Percentiles rank a stretch among this genome's conserved stretches.
phyloP scores from a whole-genome alignment of 2,888 invertebrate species.

The Acronicta psi region DNA sequence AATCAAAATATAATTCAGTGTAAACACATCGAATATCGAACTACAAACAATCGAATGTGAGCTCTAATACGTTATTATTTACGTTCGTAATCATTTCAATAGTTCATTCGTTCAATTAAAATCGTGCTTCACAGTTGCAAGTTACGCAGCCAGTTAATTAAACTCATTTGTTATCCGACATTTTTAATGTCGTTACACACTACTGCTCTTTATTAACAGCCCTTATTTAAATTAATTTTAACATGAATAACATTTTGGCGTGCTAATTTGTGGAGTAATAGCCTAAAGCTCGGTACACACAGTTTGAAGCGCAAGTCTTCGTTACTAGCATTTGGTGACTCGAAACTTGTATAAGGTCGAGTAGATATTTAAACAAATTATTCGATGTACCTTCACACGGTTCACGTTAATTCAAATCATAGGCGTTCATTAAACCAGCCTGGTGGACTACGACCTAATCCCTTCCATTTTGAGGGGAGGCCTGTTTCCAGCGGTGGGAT shows the following conservation, averaged over 20 bases:
- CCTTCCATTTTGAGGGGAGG: neutral
- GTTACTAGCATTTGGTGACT: neutral
- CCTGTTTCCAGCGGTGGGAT: neutral
- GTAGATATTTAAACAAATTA: neutral
- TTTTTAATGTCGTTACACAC: conserved; percentile 46
- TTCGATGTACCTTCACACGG: no score
- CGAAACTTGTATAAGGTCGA: neutral
- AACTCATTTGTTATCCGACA: conserved; percentile 48
- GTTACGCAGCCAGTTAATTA: conserved; percentile 47
- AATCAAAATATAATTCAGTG: conserved; percentile 12
- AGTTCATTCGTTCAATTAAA: conserved; percentile 52
- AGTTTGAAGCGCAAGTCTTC: neutral
- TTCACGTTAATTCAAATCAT: neutral
- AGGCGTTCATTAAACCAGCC: neutral
- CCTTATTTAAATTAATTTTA: conserved; percentile 35
- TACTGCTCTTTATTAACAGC: conserved; percentile 33
- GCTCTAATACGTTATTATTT: conserved; percentile 40
- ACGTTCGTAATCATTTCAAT: conserved; percentile 29
- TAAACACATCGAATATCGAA: conserved; percentile 18
- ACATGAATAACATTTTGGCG: conserved; percentile 9
- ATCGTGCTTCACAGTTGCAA: conserved; percentile 36
- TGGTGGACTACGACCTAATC: neutral
- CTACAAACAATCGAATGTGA: conserved; percentile 23
- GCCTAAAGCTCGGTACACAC: neutral
- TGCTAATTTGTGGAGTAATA: conserved; percentile 1